These are phyloP conservation scores for Paratrypauchen microcephalus DNA, from an alignment of 2,797 vertebrate species.

Conservation along the genomic window DNA sequence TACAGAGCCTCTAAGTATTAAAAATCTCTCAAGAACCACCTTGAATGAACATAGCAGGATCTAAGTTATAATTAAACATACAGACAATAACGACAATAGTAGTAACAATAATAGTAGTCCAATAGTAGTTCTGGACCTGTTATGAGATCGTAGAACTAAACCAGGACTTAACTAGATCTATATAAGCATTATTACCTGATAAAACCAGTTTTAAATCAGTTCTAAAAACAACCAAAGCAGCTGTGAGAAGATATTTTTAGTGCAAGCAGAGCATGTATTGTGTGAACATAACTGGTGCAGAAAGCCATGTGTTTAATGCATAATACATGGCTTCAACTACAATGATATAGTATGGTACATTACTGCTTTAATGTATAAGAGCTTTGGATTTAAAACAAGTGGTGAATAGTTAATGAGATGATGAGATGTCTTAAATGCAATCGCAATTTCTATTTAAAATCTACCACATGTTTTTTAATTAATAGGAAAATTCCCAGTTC, in stretches of 20 bases:
- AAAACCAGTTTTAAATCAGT: background rate
- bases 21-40: too few species aligned
- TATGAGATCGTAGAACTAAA: background rate
- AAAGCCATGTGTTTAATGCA: slow-evolving; percentile 8
- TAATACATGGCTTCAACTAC: slow-evolving; percentile 14
- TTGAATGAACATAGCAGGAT: too few species aligned
- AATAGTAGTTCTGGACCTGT: background rate
- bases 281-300: slow-evolving; percentile 18
- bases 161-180: background rate
- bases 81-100: too few species aligned
- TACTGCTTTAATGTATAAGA: background rate
- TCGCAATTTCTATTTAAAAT: background rate
- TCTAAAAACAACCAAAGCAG: background rate
- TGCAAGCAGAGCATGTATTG: slow-evolving; percentile 1
- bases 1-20: too few species aligned
- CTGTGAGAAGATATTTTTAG: slow-evolving; percentile 9
- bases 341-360: slow-evolving; percentile 9
- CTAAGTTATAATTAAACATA: too few species aligned
- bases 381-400: background rate
- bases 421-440: background rate
- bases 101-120: background rate
- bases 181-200: background rate
- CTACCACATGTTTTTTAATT: too few species aligned
- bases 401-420: slow-evolving; percentile 5
- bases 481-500: too few species aligned